Conservation (phyloP, 2,888 invertebrate genomes). For the Timema cristinae region DNA sequence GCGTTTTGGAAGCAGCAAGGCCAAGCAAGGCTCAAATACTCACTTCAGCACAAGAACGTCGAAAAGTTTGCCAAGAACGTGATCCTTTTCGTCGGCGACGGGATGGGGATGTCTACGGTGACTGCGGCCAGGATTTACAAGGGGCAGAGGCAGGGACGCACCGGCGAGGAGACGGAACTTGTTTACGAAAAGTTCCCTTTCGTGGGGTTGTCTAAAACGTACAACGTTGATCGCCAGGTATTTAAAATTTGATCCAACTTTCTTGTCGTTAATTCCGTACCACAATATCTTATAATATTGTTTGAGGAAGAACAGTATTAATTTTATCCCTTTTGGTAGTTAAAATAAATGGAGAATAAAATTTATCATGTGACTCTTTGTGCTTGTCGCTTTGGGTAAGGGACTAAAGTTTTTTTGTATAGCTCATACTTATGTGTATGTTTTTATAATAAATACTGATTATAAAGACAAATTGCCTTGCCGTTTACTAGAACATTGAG, state of each 20-base stretch:
- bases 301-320: too few species aligned
- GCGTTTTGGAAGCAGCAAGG: slow-evolving; percentile 21
- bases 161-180: slow-evolving; percentile 57
- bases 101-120: slow-evolving; percentile 62
- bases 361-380: too few species aligned
- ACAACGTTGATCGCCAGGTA: slow-evolving; percentile 61
- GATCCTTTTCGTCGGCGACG: slow-evolving; percentile 63
- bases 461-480: too few species aligned
- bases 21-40: slow-evolving; percentile 16
- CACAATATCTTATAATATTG: too few species aligned
- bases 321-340: too few species aligned
- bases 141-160: slow-evolving; percentile 48
- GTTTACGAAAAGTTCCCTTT: slow-evolving; percentile 59
- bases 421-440: too few species aligned
- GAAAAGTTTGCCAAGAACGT: slow-evolving; percentile 56
- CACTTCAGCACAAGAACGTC: slow-evolving; percentile 29
- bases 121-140: slow-evolving; percentile 61
- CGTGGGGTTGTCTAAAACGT: slow-evolving; percentile 62
- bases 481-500: too few species aligned
- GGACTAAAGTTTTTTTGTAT: too few species aligned
- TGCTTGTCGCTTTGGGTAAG: too few species aligned
- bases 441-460: too few species aligned
- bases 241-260: background rate
- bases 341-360: too few species aligned
- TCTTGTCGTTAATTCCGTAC: too few species aligned